phyloP scores from a whole-genome alignment of 1,140 invertebrate species.

The Propsilocerus akamusi region DNA sequence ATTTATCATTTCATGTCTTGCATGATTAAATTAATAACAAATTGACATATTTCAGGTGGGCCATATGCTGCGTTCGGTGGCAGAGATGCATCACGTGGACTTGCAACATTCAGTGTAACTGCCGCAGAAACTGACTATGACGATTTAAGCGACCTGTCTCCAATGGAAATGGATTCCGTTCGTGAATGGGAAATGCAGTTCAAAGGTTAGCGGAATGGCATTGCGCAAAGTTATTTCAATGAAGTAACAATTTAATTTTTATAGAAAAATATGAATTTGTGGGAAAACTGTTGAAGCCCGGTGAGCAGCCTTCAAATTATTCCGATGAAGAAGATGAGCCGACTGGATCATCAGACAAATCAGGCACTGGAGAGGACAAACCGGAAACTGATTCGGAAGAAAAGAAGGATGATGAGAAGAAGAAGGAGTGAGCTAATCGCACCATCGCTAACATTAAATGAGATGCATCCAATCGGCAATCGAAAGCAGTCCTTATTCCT shows the following conservation, averaged over 20 bases:
- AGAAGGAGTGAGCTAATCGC: too few species aligned
- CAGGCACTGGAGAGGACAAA: conserved; percentile 24
- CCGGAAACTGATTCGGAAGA: conserved; percentile 8
- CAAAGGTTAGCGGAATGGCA: conserved; percentile 43
- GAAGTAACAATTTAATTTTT: conserved; percentile 1
- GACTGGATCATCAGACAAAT: conserved; percentile 11
- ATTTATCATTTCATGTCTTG: background rate
- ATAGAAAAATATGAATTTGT: conserved; percentile 89
- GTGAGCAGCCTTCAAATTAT: conserved; percentile 78
- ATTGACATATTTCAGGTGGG: conserved; percentile 48
- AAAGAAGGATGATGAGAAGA: background rate
- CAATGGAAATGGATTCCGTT: conserved; percentile 70
- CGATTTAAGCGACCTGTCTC: conserved; percentile 83
- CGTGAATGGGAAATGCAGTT: conserved; percentile 95
- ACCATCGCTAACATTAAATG: too few species aligned
- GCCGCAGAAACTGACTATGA: conserved; percentile 75
- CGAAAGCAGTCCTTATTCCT: too few species aligned
- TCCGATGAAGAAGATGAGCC: conserved; percentile 75
- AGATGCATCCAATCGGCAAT: too few species aligned
- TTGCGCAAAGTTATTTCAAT: background rate
- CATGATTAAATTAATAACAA: conserved; percentile 6
- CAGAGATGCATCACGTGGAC: conserved; percentile 82
- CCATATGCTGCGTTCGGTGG: conserved; percentile 90
- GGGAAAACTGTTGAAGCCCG: conserved; percentile 77
- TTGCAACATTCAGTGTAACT: conserved; percentile 84